These are phyloP conservation scores for Loxodonta africana DNA, from an alignment of 2,113 vertebrate genomes.

Conservation along the genomic window DNA sequence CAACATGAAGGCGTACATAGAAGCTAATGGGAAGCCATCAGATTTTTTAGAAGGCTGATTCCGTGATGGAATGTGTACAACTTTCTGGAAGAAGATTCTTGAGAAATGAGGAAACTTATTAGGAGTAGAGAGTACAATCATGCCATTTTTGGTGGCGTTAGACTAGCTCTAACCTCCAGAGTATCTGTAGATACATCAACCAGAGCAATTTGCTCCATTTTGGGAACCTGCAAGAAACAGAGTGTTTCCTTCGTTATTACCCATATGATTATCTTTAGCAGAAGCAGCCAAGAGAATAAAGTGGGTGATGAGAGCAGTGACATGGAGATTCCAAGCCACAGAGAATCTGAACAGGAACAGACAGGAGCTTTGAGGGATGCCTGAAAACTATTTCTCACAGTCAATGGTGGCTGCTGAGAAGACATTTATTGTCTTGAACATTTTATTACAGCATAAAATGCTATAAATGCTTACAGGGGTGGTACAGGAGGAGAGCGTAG, in stretches of 20 bases:
- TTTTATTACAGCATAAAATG: constrained; percentile 80
- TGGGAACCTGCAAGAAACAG: background rate
- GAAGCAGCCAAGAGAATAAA: background rate
- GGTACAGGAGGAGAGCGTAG: background rate
- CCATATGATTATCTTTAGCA: background rate
- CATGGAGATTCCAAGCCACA: background rate
- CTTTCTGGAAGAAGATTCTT: constrained; percentile 27
- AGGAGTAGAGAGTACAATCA: background rate
- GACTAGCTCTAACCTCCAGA: background rate
- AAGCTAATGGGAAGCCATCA: background rate
- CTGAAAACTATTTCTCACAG: constrained; percentile 80
- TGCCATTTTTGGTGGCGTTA: background rate
- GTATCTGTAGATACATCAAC: background rate
- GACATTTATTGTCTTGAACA: constrained; percentile 74
- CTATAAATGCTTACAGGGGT: constrained; percentile 74
- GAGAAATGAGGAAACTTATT: background rate
- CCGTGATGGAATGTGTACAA: background rate
- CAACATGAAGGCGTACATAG: fast-evolving
- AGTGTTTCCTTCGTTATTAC: background rate
- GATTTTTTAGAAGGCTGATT: background rate
- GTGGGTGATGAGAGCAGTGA: background rate
- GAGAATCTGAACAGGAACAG: constrained; percentile 18
- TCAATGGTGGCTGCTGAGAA: constrained; percentile 74
- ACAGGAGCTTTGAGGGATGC: constrained; percentile 57
- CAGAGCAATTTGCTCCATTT: background rate